Evolutionary conservation across 1,140 invertebrate genomes (phyloP), one percentile per base, ranked within the genome.

Genomic region (Harpegnathos saltator): DNA sequence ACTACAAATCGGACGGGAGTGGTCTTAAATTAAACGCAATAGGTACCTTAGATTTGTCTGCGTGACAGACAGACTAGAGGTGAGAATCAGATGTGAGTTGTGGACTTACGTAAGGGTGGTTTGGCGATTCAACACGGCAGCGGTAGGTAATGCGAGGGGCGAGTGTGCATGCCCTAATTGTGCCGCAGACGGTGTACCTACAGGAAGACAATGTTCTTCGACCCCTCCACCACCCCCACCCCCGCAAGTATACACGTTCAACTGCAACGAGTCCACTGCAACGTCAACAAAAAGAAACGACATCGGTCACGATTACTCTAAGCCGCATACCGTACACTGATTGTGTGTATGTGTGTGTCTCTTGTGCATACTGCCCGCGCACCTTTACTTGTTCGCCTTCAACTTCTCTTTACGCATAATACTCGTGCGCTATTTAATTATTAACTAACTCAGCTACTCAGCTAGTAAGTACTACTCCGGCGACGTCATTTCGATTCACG

Each of bases 181-280:
- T 38, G 89, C 74, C 26, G 91, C 85, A 65, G 89, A 88, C 66
- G 92, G 84, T 84, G 92, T 86, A 88, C 90, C 86, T 81, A 92
- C 82, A 68, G 88, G 73, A 73, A 91, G 84, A 88, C 92, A 93
- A 84, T 92, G 91, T 15, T 92, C 92, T 72, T 93, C 92, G 26
- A 77, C 81, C 73, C 88, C 89, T 63, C 75, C 88, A 89, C 72
- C 86, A 87, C 83, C 80, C 85, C 91, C 91, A 91, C 90, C 89
- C 83, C 90, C 91, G 87, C 85, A 91, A 72, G 89, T 78, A 80
- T 91, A 94, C 81, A 93, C 84, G 86, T 91, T 94, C 91, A 94
- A 92, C 91, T 94, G 94, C 88, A 94, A 54, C 90, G 92, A 89
- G 86, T 94, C 92, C 93, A 93, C 93, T 94, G 92, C 33, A 94